These are phyloP conservation scores for Amiota minor DNA, from an alignment of 2,888 invertebrate genomes.

Conservation along the genomic window DNA sequence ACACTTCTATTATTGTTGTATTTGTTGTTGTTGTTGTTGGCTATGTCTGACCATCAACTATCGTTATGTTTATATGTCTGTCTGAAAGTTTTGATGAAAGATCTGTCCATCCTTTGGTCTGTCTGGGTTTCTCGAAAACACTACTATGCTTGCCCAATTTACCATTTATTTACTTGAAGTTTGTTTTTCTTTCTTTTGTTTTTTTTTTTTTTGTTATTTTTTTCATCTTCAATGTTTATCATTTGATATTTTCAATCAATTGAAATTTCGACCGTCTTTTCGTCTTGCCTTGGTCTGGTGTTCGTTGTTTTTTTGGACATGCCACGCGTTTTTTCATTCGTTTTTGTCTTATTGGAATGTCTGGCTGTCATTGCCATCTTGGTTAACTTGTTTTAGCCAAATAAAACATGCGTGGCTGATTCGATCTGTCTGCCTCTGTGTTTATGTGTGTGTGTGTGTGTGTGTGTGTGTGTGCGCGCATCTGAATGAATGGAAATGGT, in stretches of 20 bases:
- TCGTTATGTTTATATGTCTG: background rate
- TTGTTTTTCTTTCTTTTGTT: too few relatives aligned
- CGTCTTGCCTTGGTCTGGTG: background rate
- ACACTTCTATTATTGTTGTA: too few relatives aligned
- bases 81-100: background rate
- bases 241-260: slow-evolving; percentile 60
- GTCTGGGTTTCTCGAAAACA: too few relatives aligned
- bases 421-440: slow-evolving; percentile 43
- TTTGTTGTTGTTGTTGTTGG: too few relatives aligned
- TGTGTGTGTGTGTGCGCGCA: slow-evolving; percentile 34
- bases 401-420: slow-evolving; percentile 56
- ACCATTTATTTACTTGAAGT: too few relatives aligned
- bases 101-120: too few relatives aligned
- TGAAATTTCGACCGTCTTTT: slow-evolving; percentile 58
- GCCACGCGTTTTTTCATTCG: slow-evolving; percentile 59
- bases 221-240: background rate
- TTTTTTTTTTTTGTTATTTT: background rate
- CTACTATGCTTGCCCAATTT: too few relatives aligned
- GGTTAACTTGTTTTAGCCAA: slow-evolving; percentile 55
- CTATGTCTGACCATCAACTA: too few relatives aligned
- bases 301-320: slow-evolving; percentile 53
- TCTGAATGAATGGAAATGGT: too few relatives aligned
- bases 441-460: slow-evolving; percentile 28
- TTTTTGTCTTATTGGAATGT: slow-evolving; percentile 1
- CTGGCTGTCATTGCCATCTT: slow-evolving; percentile 10